Conservation (phyloP, 2,888 invertebrate species). For the Ecliptopera silaceata region DNA sequence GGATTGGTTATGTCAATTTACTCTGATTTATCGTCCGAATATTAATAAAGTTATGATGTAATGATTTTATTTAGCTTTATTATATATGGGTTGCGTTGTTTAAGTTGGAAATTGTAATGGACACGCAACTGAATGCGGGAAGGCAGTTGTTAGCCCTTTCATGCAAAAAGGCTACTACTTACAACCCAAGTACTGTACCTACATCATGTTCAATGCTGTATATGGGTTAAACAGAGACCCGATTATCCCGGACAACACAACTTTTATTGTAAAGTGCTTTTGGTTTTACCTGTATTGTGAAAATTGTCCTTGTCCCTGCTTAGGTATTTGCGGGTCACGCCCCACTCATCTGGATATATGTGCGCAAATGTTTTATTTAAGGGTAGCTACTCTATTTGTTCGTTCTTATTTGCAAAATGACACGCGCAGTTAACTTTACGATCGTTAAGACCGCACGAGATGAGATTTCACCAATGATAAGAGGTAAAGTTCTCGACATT, state of each 20-base stretch:
- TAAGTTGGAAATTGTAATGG: constrained; percentile 27
- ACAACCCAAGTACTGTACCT: too few relatives aligned
- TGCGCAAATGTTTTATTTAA: background rate
- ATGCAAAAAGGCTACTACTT: background rate
- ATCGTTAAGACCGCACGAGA: constrained; percentile 15
- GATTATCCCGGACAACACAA: background rate
- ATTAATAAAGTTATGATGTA: constrained; percentile 27
- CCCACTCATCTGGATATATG: background rate
- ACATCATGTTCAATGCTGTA: too few relatives aligned
- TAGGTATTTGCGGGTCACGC: background rate
- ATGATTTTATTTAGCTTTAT: constrained; percentile 34
- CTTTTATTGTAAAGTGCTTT: background rate
- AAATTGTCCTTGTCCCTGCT: background rate
- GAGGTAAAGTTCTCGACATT: constrained; percentile 24
- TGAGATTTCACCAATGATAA: constrained; percentile 25
- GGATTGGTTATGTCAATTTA: constrained; percentile 23
- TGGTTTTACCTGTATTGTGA: background rate
- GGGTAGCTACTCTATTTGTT: background rate
- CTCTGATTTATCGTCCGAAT: constrained; percentile 19
- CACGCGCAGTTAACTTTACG: constrained; percentile 23
- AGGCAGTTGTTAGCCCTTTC: background rate
- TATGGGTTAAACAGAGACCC: background rate
- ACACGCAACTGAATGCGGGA: constrained; percentile 20
- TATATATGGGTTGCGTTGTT: constrained; percentile 25
- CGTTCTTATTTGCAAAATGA: constrained; percentile 24